These are phyloP conservation scores for Atherinosoma microstoma DNA, from an alignment of 2,797 vertebrate species.

Conservation along the genomic window DNA sequence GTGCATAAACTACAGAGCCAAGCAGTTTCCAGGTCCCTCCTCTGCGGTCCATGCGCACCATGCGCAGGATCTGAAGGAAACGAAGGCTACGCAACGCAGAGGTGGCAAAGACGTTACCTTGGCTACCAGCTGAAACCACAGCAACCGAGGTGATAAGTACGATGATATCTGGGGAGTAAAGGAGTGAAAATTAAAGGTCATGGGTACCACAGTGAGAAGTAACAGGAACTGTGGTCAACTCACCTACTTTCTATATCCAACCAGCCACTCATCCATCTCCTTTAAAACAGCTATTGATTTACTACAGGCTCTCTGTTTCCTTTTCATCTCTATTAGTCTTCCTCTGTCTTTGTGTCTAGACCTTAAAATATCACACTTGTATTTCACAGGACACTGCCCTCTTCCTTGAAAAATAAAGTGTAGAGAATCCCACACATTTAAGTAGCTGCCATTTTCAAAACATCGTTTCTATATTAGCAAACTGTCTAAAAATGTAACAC, in stretches of 20 bases:
- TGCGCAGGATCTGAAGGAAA: conserved; percentile 98
- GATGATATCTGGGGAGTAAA: conserved; percentile 90
- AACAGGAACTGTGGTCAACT: conserved; percentile 41
- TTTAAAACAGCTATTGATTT: conserved; percentile 54
- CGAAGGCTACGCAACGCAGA: conserved; percentile 97
- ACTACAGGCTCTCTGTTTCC: conserved; percentile 15
- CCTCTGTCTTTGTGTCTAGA: conserved; percentile 14
- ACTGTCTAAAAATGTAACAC: background rate
- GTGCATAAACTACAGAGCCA: conserved; percentile 97
- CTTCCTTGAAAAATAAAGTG: background rate
- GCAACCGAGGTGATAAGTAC: conserved; percentile 98
- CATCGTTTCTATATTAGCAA: background rate
- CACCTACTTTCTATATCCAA: conserved; percentile 27
- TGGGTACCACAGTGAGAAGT: conserved; percentile 29
- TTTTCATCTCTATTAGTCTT: conserved; percentile 26
- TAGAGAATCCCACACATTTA: background rate
- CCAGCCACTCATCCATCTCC: conserved; percentile 37
- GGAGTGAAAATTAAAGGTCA: conserved; percentile 59
- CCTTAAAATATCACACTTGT: background rate
- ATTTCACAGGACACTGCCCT: conserved; percentile 8
- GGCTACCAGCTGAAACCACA: conserved; percentile 98
- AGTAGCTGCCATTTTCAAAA: background rate
- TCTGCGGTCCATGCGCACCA: conserved; percentile 99
- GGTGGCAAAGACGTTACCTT: conserved; percentile 98
- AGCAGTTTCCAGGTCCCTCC: conserved; percentile 98